A percentile compares a stretch with the other conserved stretches of the same genome.
Evolutionary conservation across 2,888 invertebrate genomes (phyloP).

Genomic region (Axea sp.): DNA sequence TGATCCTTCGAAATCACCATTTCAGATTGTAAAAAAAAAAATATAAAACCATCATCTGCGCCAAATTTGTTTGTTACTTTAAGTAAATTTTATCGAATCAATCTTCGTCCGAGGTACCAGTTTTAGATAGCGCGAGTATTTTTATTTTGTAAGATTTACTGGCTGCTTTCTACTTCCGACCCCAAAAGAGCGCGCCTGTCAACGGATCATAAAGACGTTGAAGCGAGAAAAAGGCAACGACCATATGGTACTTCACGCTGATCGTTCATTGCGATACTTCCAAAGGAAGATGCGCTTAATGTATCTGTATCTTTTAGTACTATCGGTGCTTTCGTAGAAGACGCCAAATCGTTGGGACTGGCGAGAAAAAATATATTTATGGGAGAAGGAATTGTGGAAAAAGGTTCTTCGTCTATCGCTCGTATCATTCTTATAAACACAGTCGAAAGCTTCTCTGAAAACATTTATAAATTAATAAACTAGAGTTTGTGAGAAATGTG

Average conservation of each 20-base stretch:
- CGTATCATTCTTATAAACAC: slow-evolving; percentile 28
- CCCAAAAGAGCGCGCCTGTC: slow-evolving; percentile 69
- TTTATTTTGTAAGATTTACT: slow-evolving; percentile 62
- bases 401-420: neutral
- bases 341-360: neutral
- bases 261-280: slow-evolving; percentile 56
- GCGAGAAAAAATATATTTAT: slow-evolving; percentile 28
- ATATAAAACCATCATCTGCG: no score
- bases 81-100: no score
- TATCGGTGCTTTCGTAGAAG: slow-evolving; percentile 13
- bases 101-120: no score
- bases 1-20: no score
- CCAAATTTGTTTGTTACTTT: no score
- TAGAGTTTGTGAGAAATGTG: slow-evolving; percentile 1
- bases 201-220: slow-evolving; percentile 70
- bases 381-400: slow-evolving; percentile 17
- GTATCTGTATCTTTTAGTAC: slow-evolving; percentile 48
- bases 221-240: slow-evolving; percentile 50
- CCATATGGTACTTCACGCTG: slow-evolving; percentile 69
- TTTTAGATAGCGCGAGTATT: slow-evolving; percentile 3
- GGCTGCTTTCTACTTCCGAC: slow-evolving; percentile 66
- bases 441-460: slow-evolving; percentile 3
- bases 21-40: no score
- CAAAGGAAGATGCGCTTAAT: slow-evolving; percentile 61
- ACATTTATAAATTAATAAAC: slow-evolving; percentile 20